These are phyloP conservation scores for Mantis religiosa DNA, from an alignment of 2,888 invertebrate species.

Conservation along the genomic window DNA sequence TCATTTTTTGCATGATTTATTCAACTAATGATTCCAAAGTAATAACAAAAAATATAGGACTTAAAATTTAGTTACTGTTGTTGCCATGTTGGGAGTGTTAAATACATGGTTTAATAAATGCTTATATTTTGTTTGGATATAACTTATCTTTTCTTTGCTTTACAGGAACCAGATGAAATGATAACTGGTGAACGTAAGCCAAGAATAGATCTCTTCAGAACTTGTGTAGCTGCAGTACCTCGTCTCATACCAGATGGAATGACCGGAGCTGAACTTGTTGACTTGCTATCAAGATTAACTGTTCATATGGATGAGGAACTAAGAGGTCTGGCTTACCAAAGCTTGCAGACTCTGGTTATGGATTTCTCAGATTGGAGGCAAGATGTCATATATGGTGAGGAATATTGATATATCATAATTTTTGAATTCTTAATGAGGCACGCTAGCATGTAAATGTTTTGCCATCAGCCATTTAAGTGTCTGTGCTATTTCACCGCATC, in stretches of 20 bases:
- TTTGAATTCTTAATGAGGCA: too few species aligned
- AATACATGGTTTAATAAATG: not conserved
- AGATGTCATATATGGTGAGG: constrained; percentile 70
- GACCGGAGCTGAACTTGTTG: constrained; percentile 90
- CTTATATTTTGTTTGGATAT: not conserved
- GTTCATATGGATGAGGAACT: constrained; percentile 99
- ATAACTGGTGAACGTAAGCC: constrained; percentile 95
- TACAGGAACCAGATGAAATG: constrained; percentile 77
- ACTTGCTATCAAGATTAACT: constrained; percentile 87
- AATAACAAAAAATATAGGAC: not conserved
- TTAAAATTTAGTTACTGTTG: not conserved
- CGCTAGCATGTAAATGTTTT: too few species aligned
- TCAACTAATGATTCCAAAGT: too few species aligned
- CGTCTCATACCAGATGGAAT: constrained; percentile 96
- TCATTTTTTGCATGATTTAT: too few species aligned
- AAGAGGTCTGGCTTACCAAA: constrained; percentile 87
- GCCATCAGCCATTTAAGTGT: too few species aligned
- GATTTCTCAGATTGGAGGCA: constrained; percentile 98
- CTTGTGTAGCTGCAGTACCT: constrained; percentile 97
- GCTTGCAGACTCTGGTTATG: constrained; percentile 88
- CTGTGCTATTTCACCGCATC: too few species aligned
- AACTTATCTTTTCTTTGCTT: not conserved
- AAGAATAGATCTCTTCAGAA: constrained; percentile 94
- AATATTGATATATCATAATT: not conserved
- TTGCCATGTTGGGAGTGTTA: not conserved